A percentile compares a stretch with the other conserved stretches of the same genome.
Conservation (phyloP, 2,113 vertebrate species). For the Penelope pileata region DNA sequence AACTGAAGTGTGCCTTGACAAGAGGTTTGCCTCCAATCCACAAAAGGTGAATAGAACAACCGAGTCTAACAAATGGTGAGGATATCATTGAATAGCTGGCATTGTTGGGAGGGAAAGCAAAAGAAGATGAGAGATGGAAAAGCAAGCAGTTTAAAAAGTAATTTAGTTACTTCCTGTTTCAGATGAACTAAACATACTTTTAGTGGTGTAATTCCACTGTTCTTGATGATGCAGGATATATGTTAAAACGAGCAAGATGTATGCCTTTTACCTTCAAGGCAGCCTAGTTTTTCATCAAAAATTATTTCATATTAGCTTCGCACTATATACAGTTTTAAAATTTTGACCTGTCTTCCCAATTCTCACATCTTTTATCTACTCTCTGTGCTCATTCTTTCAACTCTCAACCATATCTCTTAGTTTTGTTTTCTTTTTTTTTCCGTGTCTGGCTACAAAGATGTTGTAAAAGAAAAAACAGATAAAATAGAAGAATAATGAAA, state of each 20-base stretch:
- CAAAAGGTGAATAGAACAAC: not conserved
- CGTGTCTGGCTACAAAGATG: not conserved
- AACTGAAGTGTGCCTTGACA: not conserved
- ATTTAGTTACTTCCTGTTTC: not conserved
- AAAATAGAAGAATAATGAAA: constrained; percentile 11
- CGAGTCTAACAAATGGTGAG: not conserved
- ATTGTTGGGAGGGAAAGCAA: not conserved
- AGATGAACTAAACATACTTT: not conserved
- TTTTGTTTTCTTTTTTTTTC: not conserved
- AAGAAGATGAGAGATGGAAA: not conserved
- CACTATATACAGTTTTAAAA: not conserved
- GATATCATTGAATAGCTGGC: not conserved
- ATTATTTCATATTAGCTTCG: not conserved
- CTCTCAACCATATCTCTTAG: not conserved
- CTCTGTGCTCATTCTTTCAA: constrained; percentile 18
- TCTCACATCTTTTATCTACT: not conserved
- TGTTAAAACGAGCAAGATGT: not conserved
- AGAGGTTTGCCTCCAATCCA: not conserved
- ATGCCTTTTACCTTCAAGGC: not conserved
- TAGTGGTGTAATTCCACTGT: not conserved
- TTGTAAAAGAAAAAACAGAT: constrained; percentile 1
- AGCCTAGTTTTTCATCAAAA: not conserved
- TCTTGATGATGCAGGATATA: not conserved
- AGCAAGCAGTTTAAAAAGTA: not conserved
- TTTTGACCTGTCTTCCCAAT: not conserved